Evolutionary conservation across 2,888 invertebrate genomes (phyloP), one percentile per base, ranked within the genome.

Genomic region (Oxycera nigricornis): DNA sequence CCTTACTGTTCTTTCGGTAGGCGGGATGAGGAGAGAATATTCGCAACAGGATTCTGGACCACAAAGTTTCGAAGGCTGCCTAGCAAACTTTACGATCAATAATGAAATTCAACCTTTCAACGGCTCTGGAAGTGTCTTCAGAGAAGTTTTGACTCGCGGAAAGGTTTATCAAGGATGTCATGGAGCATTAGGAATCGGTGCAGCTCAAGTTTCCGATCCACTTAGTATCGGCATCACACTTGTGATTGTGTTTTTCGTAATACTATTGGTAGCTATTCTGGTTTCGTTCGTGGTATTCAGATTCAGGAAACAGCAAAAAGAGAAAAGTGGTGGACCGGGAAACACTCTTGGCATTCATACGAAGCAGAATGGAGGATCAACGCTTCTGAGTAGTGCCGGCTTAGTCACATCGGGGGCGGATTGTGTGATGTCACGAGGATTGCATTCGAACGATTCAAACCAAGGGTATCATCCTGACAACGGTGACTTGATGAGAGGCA

Each of bases 281-380:
- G 93, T 94, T 22, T 96, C 95, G 62, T 97, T 97, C 81, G 90
- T 97, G n/a, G 94, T 96, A 50, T 96, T 96, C 84, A 91, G 96
- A 55, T 88, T 96, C 77, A 89, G 96, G 20, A 92, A 94, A 72
- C 94, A 95, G 83, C 94, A 92, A 83, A 93, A 94, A 84, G 95
- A 95, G 82, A 95, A 96, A 82, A 90, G 89, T 14, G 91, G 91
- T 11, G 88, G 89, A 26, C 88, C 89, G 0, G 90, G 88, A 75
- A 91, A 91, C 81, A 87, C 89, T 0, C 89, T 89, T n/a, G 90
- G 91, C 4, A 88, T 91, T n/a, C 91, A 91, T 80, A 89, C 91
- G n/a, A 94, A 94, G 80, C 93, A 92, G 83, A 91, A 91, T 78
- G 92, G 92, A 28, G 91, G 91, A 0, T 88, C 89, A 57, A 88